Percentiles rank a stretch among this genome's conserved stretches.
Conservation (phyloP, 2,797 vertebrate species). For the Novumbra hubbsi region DNA sequence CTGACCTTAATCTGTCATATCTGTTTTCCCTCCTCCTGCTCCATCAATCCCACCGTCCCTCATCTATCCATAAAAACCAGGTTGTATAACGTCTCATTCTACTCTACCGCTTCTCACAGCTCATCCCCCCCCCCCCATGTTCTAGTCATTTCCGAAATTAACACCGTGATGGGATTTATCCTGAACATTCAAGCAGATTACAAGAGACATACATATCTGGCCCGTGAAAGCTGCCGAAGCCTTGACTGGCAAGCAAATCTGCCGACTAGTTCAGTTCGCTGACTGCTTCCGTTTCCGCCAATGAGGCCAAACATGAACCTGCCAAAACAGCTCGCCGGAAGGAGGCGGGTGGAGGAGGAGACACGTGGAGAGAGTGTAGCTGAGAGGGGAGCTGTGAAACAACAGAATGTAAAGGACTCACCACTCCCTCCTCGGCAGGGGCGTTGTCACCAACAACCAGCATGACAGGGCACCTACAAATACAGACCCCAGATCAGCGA, state of each 20-base stretch:
- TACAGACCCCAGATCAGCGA: background rate
- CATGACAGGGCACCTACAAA: slow-evolving; percentile 89
- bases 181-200: slow-evolving; percentile 41
- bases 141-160: slow-evolving; percentile 9
- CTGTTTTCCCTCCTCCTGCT: slow-evolving; percentile 15
- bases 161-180: slow-evolving; percentile 23
- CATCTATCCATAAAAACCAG: slow-evolving; percentile 7
- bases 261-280: background rate
- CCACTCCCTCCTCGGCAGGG: slow-evolving; percentile 94
- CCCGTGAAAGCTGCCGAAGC: no score
- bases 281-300: background rate
- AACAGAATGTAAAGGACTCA: slow-evolving; percentile 67
- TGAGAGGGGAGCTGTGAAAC: background rate
- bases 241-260: background rate
- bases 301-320: background rate
- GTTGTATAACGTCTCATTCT: slow-evolving; percentile 19
- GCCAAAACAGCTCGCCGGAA: background rate
- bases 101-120: background rate
- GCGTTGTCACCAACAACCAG: slow-evolving; percentile 95
- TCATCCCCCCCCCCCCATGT: background rate
- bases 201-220: slow-evolving; percentile 36
- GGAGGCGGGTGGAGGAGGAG: background rate
- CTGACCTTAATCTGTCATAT: slow-evolving; percentile 1
- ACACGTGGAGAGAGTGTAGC: background rate
- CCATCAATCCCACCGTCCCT: slow-evolving; percentile 6